Base-by-base conservation (phyloP, 2,113 vertebrate genomes). In the Pampusana beccarii region DNA sequence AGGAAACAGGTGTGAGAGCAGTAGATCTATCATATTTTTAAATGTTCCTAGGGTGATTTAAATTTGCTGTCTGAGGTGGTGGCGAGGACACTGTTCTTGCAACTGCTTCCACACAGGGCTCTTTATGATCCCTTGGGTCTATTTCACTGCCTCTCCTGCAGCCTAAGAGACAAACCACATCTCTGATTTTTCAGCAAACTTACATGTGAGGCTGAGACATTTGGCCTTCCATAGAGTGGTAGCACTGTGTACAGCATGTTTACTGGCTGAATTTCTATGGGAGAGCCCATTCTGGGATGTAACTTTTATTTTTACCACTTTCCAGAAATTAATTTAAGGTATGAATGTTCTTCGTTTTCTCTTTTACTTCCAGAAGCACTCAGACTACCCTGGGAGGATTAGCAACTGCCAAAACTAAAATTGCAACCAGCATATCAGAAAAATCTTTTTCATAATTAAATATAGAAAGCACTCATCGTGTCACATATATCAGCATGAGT, bases 381-480 rank as follows among this genome's bases (percentile, higher is more conserved):
- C 0, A 0, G 17, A 54, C 25, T 86, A n/a, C 24, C 33, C 75
- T 64, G 58, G 42, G 57, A 95, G 57, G 18, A 73, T 53, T 62
- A 61, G 58, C 48, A 64, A 65, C 31, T 91, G 53, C 42, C 78
- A 74, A 80, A 95, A 61, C 61, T 48, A 72, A 93, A 89, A 94
- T 46, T 81, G 29, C 80, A 89, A 80, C 15, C 34, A 80, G 44
- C 84, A 8, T 86, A 92, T 77, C 71, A 86, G 62, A 90, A 86
- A 77, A 78, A 81, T 54, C 10, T 67, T 80, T 50, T 83, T 61
- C 54, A 72, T 90, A 88, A 80, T 91, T 91, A 94, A 88, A 90
- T 58, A 74, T 72, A 90, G 73, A 92, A 82, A 78, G 6, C 33
- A 54, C 38, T 94, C 40, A 78, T 60, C 51, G 60, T 78, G 65